Conservation (phyloP, 1,140 invertebrate species). For the Eulimnadia texana region DNA sequence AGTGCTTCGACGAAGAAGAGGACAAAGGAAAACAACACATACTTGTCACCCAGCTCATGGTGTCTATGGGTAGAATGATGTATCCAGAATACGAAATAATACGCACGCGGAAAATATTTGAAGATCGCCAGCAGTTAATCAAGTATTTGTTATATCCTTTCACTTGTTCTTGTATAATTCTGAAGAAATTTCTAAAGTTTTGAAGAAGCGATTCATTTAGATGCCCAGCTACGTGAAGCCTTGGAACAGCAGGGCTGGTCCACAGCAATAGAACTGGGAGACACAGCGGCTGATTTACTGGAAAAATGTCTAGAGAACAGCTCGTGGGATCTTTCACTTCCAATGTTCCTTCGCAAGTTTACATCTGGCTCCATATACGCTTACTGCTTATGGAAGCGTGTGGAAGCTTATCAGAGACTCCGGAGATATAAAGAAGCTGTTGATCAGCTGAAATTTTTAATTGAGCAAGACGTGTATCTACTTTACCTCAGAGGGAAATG, state of each 20-base stretch:
- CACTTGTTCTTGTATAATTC: slow-evolving; percentile 9
- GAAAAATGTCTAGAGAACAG: slow-evolving; percentile 15
- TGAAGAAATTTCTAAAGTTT: slow-evolving; percentile 19
- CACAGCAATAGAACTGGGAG: slow-evolving; percentile 21
- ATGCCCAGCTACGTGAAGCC: slow-evolving; percentile 23
- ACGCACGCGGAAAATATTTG: slow-evolving; percentile 30
- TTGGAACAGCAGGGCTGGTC: slow-evolving; percentile 26
- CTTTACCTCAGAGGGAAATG: slow-evolving; percentile 33
- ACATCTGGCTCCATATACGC: slow-evolving; percentile 32
- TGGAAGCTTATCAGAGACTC: slow-evolving; percentile 34
- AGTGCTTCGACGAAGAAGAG: slow-evolving; percentile 30
- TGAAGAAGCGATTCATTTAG: slow-evolving; percentile 25
- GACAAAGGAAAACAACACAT: slow-evolving; percentile 27
- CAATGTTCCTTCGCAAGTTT: slow-evolving; percentile 32
- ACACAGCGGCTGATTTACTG: slow-evolving; percentile 19
- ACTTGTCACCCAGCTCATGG: slow-evolving; percentile 34
- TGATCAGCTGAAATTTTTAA: slow-evolving; percentile 28
- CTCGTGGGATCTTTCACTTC: slow-evolving; percentile 26
- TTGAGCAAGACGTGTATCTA: slow-evolving; percentile 32
- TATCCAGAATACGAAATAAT: slow-evolving; percentile 34
- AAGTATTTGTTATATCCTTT: slow-evolving; percentile 16
- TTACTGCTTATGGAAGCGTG: slow-evolving; percentile 30
- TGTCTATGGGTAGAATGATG: slow-evolving; percentile 33
- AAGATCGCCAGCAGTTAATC: slow-evolving; percentile 30
- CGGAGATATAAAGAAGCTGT: slow-evolving; percentile 34